Evolutionary conservation across 2,888 invertebrate species (phyloP), one percentile per base, ranked within the genome.

Genomic region (Agrotis clavis): DNA sequence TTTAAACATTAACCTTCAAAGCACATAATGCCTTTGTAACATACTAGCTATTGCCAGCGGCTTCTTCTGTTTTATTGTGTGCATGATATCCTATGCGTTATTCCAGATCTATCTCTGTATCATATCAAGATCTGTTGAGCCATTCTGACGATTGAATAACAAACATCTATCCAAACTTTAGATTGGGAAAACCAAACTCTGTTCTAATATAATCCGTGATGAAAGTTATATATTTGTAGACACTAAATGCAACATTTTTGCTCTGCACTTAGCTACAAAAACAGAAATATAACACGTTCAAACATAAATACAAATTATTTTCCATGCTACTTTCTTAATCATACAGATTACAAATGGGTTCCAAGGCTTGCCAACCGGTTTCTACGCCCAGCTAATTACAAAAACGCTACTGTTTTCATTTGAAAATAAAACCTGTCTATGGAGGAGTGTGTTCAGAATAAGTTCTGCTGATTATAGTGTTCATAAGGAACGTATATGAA

Each of bases 401-500:
- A 82, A 81, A 81, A 79, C 73, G 83, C 85, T 85, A 81, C 86
- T 82, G 82, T 84, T 84, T 86, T 78, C 77, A 73, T 79, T 79
- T 63, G 74, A 84, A 87, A 88, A 80, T 61, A 64, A 71, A 74
- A 78, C 76, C 71, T 51, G 74, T 73, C 54, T 54, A 63, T 70
- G 73, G 56, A 66, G 67, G 35, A 35, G 35, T 57, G 57, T 57
- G 57, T 66, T 75, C 71, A 57, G 66, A 71, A 71, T 67, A 69
- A 71, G 71, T 74, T 68, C 60, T 65, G 45, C 45, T 76, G 70
- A 83, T 82, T 79, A 76, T 66, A 84, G 74, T 67, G 59, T 59
- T 82, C 63, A 59, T 66, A 83, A 54, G 70, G 76, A 79, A 78
- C 74, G 63, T 53, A 68, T 67, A 72, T 61, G 70, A 53, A 64